phyloP scores from a whole-genome alignment of 2,113 vertebrate genomes.

The Sebastes schlegelii region DNA sequence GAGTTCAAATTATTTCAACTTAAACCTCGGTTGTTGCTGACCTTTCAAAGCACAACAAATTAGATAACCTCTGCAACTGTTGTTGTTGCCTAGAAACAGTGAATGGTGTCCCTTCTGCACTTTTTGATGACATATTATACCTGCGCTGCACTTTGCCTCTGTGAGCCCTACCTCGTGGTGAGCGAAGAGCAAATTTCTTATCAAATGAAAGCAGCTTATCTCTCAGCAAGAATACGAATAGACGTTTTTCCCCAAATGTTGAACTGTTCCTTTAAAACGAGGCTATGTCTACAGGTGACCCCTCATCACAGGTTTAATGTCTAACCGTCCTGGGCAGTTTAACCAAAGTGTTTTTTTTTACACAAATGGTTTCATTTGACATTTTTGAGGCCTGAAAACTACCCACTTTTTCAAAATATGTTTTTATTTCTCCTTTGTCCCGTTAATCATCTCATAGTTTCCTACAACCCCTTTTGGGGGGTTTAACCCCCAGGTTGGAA shows the following conservation, averaged over 20 bases:
- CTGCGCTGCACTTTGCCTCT: no score
- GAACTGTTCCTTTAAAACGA: background rate
- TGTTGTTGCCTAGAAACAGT: no score
- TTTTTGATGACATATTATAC: no score
- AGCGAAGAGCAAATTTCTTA: no score
- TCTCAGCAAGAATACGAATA: background rate
- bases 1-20: no score
- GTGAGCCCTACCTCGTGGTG: no score
- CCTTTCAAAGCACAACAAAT: no score
- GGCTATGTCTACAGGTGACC: background rate
- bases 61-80: no score
- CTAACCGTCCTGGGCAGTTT: background rate
- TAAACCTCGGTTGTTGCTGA: no score
- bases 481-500: background rate
- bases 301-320: background rate
- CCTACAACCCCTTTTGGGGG: background rate
- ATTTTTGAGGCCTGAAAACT: background rate
- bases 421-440: background rate
- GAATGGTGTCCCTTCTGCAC: no score
- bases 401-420: background rate
- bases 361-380: background rate
- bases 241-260: background rate
- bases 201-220: no score
- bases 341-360: background rate
- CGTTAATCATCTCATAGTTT: background rate